Evolutionary conservation across 2,888 invertebrate genomes (phyloP).

Genomic region (Callimorpha dominula): DNA sequence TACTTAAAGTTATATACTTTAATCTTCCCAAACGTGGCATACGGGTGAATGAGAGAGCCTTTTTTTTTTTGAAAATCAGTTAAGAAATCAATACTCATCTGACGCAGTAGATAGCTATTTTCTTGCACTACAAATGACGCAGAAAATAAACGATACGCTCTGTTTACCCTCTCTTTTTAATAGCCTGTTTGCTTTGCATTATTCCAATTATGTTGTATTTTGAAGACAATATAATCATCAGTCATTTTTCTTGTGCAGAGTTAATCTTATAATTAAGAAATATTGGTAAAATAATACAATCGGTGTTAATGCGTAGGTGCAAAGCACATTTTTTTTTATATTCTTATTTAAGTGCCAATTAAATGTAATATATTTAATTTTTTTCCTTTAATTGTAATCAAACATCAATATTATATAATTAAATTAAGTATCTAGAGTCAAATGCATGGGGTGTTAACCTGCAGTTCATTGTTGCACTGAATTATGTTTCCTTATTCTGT

Average conservation of each 20-base stretch:
- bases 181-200: constrained; percentile 15
- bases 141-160: constrained; percentile 12
- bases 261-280: not conserved
- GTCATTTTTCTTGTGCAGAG: constrained; percentile 1
- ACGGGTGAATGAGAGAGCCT: too few species aligned
- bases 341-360: too few species aligned
- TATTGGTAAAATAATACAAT: not conserved
- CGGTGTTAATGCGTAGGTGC: not conserved
- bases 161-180: constrained; percentile 15
- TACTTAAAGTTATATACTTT: not conserved
- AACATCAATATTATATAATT: too few species aligned
- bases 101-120: constrained; percentile 11
- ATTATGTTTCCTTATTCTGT: too few species aligned
- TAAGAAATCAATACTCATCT: constrained; percentile 3
- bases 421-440: too few species aligned
- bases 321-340: not conserved
- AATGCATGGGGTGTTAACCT: too few species aligned
- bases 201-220: constrained; percentile 17
- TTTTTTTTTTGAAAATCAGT: not conserved
- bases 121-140: not conserved
- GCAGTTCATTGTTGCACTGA: too few species aligned
- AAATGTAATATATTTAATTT: too few species aligned
- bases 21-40: not conserved
- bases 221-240: constrained; percentile 2
- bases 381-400: too few species aligned